Conservation (phyloP, 2,113 vertebrate genomes). For the Leptosomus discolor region DNA sequence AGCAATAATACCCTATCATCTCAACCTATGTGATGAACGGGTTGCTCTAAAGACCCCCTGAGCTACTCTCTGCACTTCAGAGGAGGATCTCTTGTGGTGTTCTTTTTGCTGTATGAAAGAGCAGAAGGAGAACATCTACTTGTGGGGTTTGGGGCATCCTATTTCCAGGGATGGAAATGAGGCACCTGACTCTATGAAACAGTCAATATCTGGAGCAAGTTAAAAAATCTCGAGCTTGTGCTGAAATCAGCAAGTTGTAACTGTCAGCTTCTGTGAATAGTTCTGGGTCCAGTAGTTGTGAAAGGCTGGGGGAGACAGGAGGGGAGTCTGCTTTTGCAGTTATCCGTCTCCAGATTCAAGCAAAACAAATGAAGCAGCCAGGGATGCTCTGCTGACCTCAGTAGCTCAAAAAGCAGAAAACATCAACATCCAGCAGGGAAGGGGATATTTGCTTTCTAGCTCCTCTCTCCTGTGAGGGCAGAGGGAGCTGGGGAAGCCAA, state of each 20-base stretch:
- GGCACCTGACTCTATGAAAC: neutral
- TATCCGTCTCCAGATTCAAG: neutral
- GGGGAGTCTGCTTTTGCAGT: neutral
- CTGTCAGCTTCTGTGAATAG: neutral
- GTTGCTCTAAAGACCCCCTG: neutral
- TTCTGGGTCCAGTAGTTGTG: neutral
- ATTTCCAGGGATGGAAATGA: neutral
- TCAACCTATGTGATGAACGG: neutral
- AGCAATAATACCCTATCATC: neutral
- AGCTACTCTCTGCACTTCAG: neutral
- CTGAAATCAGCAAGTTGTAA: neutral
- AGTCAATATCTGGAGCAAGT: neutral
- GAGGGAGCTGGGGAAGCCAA: neutral
- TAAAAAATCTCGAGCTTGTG: neutral
- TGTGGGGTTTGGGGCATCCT: neutral
- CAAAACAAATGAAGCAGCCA: neutral
- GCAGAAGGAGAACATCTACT: neutral
- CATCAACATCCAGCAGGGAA: neutral
- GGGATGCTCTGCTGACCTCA: neutral
- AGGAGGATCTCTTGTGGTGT: neutral
- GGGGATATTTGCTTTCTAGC: neutral
- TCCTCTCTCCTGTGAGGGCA: neutral
- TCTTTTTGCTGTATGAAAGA: neutral
- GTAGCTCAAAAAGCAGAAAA: neutral
- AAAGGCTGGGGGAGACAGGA: neutral